Base-by-base conservation (phyloP, 2,797 vertebrate genomes). In the Gila robusta region DNA sequence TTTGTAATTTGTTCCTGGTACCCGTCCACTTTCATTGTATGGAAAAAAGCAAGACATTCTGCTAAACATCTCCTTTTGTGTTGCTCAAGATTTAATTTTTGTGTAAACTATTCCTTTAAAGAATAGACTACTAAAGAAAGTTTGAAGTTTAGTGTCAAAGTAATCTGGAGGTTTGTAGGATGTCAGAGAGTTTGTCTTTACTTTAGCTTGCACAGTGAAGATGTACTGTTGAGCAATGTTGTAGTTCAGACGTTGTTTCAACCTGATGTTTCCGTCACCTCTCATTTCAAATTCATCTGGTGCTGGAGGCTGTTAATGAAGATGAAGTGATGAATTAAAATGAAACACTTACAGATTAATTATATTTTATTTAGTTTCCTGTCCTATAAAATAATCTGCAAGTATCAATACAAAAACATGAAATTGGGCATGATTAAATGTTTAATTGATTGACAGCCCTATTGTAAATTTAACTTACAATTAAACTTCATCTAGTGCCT, bases 171-270 rank as follows among this genome's bases (percentile, higher is more conserved):
- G 35, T 6, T 32, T 2, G 28, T 19, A 19, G 12, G n/a, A 0
- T 52, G 14, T 39, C 1, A 71, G 52, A 12, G 7, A 49, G 21
- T 26, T 74, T 23, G 85, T 62, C 82, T 91, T 91, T 91, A 95
- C 95, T 89, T 0, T n/a, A 8, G 96, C 96, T 71, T 90, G 88
- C 47, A 96, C 94, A 0, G 79, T 90, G 83, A 96, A 94, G 80
- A 37, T 93, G 92, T 94, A 95, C 7, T 64, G n/a, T 19, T 32
- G 91, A 74, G 69, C 67, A 6, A 6, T 0, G 32, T 96, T 96
- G 93, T 94, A 97, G 93, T 96, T 95, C 84, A 97, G 69, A 4
- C 17, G 10, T 73, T 81, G 93, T 9, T 59, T 92, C 90, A 96
- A 56, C 32, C 54, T 84, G 87, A 97, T 77, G 0, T 2, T 89